A percentile compares a stretch with the other conserved stretches of the same genome.
These are phyloP conservation scores for Semnopithecus entellus DNA, from an alignment of 2,113 vertebrate genomes.

Conservation along the genomic window DNA sequence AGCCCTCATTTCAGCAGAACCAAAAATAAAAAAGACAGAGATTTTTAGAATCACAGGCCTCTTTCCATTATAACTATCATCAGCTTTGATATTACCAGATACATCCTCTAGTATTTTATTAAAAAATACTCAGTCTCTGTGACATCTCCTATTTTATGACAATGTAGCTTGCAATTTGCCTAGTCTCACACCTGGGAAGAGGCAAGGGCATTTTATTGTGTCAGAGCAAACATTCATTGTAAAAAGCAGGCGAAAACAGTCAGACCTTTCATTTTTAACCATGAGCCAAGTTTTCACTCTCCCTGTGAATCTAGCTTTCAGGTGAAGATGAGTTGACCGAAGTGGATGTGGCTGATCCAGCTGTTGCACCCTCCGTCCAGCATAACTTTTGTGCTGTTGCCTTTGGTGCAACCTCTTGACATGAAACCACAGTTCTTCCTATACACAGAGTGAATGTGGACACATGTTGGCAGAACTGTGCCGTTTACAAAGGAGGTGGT, in stretches of 20 bases:
- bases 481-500: not conserved
- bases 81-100: not conserved
- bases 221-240: not conserved
- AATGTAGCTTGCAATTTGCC: not conserved
- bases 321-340: not conserved
- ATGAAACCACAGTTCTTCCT: not conserved
- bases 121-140: not conserved
- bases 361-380: not conserved
- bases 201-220: not conserved
- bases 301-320: not conserved
- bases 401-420: not conserved
- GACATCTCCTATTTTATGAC: not conserved
- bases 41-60: not conserved
- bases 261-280: not conserved
- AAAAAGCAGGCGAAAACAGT: not conserved
- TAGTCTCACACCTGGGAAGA: not conserved
- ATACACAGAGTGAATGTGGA: not conserved
- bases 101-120: not conserved
- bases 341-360: rapidly evolving
- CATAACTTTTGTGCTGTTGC: no score
- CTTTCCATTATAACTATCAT: not conserved
- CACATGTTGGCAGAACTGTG: not conserved
- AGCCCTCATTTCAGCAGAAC: not conserved
- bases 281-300: not conserved
- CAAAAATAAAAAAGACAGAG: not conserved